A percentile compares a stretch with the other conserved stretches of the same genome.
phyloP scores from a whole-genome alignment of 2,113 vertebrate species.

The Pachypanchax playfairii region DNA sequence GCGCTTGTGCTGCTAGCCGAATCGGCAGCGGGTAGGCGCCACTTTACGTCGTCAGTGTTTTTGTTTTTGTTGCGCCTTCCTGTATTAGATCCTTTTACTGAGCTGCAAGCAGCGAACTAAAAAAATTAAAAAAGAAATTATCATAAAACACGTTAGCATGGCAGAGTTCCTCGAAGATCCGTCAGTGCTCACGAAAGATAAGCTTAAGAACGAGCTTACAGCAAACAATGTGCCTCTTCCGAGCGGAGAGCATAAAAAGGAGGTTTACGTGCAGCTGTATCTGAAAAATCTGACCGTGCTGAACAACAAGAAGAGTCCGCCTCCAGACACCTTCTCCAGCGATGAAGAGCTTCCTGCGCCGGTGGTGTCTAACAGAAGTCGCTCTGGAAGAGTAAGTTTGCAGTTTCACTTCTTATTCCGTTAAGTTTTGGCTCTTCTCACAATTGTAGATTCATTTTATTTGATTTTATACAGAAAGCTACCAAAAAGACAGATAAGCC shows the following conservation, averaged over 20 bases:
- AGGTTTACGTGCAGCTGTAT: conserved; percentile 96
- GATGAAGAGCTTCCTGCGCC: conserved; percentile 89
- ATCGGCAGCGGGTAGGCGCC: conserved; percentile 59
- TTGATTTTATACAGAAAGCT: conserved; percentile 86
- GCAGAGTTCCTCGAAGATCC: conserved; percentile 92
- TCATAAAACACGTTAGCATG: conserved; percentile 74
- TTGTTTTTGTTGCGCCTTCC: conserved; percentile 49
- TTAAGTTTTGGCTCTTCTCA: background rate
- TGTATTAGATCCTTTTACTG: conserved; percentile 17
- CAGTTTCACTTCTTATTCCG: background rate
- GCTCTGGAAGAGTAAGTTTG: conserved; percentile 77
- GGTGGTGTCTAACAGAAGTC: conserved; percentile 78
- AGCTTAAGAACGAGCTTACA: conserved; percentile 92
- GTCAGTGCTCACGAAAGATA: conserved; percentile 92
- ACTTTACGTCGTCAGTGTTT: conserved; percentile 59
- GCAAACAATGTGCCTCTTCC: conserved; percentile 93
- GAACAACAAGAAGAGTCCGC: conserved; percentile 80
- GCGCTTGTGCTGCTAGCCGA: conserved; percentile 43
- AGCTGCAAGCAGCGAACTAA: conserved; percentile 8
- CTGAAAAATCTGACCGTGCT: conserved; percentile 88
- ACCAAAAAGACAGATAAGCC: conserved; percentile 94
- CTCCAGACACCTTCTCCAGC: conserved; percentile 88
- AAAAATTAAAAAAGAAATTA: background rate
- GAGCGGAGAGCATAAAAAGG: conserved; percentile 92
- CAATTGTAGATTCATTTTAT: background rate